phyloP scores from a whole-genome alignment of 64 coral and sea anemone species.

The Pocillopora verrucosa region DNA sequence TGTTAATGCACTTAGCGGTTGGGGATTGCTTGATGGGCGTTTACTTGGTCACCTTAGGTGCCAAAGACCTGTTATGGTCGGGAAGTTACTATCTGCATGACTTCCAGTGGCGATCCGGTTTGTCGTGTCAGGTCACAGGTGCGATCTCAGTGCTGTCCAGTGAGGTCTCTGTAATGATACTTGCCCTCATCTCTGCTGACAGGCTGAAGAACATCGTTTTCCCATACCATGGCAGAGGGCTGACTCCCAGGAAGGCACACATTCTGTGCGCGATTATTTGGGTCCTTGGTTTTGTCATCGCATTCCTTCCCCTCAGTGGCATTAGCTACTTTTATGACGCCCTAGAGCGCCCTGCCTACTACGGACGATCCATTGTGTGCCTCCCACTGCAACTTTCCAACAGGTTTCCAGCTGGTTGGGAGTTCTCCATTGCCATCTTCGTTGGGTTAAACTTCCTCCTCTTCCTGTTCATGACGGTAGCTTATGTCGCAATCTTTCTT shows the following conservation, averaged over 20 bases:
- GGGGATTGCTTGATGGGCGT: constrained; percentile 47
- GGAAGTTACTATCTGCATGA: constrained; percentile 49
- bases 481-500: not conserved
- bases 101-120: constrained; percentile 27
- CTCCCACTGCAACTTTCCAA: not conserved
- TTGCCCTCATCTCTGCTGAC: not conserved
- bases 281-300: not conserved
- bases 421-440: constrained; percentile 3
- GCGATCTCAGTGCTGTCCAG: not conserved
- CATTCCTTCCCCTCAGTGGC: not conserved
- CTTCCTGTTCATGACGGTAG: not conserved
- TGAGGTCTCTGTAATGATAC: not conserved
- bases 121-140: constrained; percentile 22
- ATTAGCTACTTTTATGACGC: not conserved
- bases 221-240: not conserved
- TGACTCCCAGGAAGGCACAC: not conserved
- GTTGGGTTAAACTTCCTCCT: not conserved
- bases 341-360: not conserved
- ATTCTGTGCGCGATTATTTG: not conserved
- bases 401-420: not conserved
- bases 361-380: not conserved
- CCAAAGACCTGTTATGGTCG: not conserved
- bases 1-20: constrained; percentile 25
- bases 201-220: not conserved
- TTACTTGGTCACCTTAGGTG: constrained; percentile 14